Conservation (phyloP, 2,888 invertebrate species). For the Capitulum mitella region DNA sequence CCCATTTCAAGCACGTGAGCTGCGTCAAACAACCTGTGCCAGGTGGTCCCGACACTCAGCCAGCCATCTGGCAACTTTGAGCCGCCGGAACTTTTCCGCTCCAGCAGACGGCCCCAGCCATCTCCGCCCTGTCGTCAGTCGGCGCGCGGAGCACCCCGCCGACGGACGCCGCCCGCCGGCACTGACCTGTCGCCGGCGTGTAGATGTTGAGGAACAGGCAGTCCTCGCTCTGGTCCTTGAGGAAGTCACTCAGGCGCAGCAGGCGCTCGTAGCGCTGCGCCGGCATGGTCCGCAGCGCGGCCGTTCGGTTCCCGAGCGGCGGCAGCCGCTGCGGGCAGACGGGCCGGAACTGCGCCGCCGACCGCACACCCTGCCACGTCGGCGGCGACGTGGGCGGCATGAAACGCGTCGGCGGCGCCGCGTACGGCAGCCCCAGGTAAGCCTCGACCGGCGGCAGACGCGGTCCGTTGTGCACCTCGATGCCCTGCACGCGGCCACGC, state of each 20-base stretch:
- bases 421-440: conserved; percentile 85
- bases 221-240: conserved; percentile 92
- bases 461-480: conserved; percentile 32
- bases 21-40: too few relatives aligned
- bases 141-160: too few relatives aligned
- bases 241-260: conserved; percentile 69
- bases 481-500: conserved; percentile 33
- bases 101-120: too few relatives aligned
- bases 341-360: conserved; percentile 73
- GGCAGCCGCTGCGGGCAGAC: conserved; percentile 90
- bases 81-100: too few relatives aligned
- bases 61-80: too few relatives aligned
- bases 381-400: conserved; percentile 94
- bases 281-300: conserved; percentile 78
- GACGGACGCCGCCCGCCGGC: background rate
- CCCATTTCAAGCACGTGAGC: too few relatives aligned
- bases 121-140: too few relatives aligned
- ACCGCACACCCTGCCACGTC: conserved; percentile 82
- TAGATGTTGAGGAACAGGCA: conserved; percentile 95
- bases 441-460: conserved; percentile 59
- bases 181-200: conserved; percentile 54
- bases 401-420: conserved; percentile 84
- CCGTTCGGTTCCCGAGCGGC: conserved; percentile 67
- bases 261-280: conserved; percentile 82
- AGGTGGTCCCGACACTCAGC: too few relatives aligned